These are phyloP conservation scores for Dendrocincla tyrannina DNA, from an alignment of 2,797 vertebrate genomes.

Conservation along the genomic window DNA sequence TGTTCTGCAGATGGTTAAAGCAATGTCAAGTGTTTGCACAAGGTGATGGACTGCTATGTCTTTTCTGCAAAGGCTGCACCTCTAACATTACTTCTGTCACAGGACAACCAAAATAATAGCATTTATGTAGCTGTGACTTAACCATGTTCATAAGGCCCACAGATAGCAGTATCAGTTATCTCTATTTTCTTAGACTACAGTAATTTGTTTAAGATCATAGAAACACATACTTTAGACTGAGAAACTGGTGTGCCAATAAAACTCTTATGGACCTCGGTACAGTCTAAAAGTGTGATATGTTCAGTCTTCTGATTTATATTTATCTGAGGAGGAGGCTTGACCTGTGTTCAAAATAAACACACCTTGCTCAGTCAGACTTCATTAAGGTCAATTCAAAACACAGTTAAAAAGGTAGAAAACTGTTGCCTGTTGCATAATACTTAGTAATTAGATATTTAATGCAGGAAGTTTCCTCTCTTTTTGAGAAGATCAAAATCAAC, in stretches of 20 bases:
- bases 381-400: not conserved
- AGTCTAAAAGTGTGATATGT: not conserved
- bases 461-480: not conserved
- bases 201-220: not conserved
- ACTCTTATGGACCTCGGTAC: not conserved
- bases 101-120: not conserved
- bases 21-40: not conserved
- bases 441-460: not conserved
- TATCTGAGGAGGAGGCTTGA: not conserved
- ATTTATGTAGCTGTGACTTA: not conserved
- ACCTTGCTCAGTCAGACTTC: not conserved
- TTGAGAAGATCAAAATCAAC: not conserved
- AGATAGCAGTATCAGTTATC: not conserved
- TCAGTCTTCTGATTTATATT: not conserved
- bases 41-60: not conserved
- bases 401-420: not conserved
- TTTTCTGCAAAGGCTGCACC: not conserved
- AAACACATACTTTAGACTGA: not conserved
- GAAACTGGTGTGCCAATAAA: not conserved
- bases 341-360: not conserved
- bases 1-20: slow-evolving; percentile 22
- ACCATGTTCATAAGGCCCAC: not conserved
- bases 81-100: not conserved
- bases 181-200: not conserved
- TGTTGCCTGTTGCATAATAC: not conserved